phyloP scores from a whole-genome alignment of 1,140 invertebrate species.

The Bombus balteatus region DNA sequence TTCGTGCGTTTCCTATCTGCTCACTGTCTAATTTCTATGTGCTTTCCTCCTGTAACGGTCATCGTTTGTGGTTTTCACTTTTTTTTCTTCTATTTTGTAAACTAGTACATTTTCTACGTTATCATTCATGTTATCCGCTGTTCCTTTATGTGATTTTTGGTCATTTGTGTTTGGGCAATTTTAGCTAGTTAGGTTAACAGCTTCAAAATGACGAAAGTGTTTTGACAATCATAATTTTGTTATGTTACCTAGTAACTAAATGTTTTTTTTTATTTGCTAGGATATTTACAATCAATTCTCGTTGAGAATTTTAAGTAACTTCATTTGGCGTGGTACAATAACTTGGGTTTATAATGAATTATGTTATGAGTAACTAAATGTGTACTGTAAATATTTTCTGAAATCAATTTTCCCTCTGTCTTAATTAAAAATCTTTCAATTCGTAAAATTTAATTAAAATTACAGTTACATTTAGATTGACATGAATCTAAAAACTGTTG shows the following conservation, averaged over 20 bases:
- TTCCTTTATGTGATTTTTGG: not conserved
- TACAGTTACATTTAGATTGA: not conserved
- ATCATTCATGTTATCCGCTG: not conserved
- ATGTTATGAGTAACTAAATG: too few relatives aligned
- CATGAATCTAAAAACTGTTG: not conserved
- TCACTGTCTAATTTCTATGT: not conserved
- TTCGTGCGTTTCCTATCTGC: slow-evolving; percentile 13
- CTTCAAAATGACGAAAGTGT: too few relatives aligned
- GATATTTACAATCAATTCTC: too few relatives aligned
- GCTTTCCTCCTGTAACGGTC: not conserved
- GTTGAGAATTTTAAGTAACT: too few relatives aligned
- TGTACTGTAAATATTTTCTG: too few relatives aligned
- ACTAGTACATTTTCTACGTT: not conserved
- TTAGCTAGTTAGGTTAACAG: too few relatives aligned
- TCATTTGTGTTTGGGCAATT: too few relatives aligned
- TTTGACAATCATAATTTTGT: too few relatives aligned
- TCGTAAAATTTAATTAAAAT: not conserved
- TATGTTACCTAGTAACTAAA: too few relatives aligned
- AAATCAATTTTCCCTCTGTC: not conserved
- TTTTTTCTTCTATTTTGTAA: not conserved
- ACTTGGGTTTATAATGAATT: too few relatives aligned
- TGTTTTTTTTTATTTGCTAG: too few relatives aligned
- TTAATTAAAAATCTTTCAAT: not conserved
- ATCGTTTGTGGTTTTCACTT: not conserved
- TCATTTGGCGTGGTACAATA: too few relatives aligned